Percentiles rank a stretch among this genome's conserved stretches.
phyloP scores from a whole-genome alignment of 2,797 vertebrate genomes.

The Halcyon leucocephala region DNA sequence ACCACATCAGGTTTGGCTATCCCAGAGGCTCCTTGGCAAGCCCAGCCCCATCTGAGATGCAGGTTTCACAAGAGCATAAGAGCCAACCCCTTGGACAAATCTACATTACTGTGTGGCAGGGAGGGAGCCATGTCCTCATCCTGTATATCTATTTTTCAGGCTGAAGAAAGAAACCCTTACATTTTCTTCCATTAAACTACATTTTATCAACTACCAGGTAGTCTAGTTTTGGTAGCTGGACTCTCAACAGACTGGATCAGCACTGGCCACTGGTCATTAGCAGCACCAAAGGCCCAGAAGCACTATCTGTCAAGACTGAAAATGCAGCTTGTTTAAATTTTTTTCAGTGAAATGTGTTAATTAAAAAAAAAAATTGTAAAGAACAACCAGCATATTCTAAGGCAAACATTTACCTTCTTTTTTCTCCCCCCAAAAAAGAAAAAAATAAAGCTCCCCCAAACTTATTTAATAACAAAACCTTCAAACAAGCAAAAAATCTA shows the following conservation, averaged over 20 bases:
- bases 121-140: rapidly evolving
- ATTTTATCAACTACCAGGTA: background rate
- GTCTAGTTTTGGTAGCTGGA: background rate
- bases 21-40: background rate
- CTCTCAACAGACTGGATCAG: background rate
- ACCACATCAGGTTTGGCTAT: background rate
- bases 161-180: background rate
- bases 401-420: background rate
- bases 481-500: rapidly evolving
- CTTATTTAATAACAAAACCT: background rate
- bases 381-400: background rate
- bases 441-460: background rate
- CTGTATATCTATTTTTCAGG: background rate
- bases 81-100: background rate
- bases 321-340: background rate
- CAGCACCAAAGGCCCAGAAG: background rate
- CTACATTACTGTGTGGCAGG: rapidly evolving
- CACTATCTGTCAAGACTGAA: background rate
- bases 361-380: background rate
- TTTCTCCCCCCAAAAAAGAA: background rate
- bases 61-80: background rate
- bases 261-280: background rate
- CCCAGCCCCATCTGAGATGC: background rate
- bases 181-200: background rate
- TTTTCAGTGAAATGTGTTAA: background rate